phyloP scores from a whole-genome alignment of 1,140 invertebrate species.

The Drosophila chauvacae region DNA sequence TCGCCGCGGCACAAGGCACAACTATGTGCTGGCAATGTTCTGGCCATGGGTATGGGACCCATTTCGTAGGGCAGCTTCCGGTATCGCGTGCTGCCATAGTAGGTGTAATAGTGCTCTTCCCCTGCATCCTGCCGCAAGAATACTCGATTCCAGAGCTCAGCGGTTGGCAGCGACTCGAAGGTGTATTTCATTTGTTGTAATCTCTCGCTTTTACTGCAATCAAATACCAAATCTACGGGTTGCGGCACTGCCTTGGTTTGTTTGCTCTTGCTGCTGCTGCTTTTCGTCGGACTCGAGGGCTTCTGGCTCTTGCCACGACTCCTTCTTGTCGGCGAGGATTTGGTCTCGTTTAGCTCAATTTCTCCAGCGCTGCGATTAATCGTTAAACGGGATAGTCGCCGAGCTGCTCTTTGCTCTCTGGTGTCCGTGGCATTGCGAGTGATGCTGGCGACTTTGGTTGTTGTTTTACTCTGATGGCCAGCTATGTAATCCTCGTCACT shows the following conservation, averaged over 20 bases:
- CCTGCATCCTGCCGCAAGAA: slow-evolving; percentile 90
- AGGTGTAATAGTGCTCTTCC: slow-evolving; percentile 85
- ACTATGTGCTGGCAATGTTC: slow-evolving; percentile 58
- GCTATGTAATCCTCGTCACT: slow-evolving; percentile 71
- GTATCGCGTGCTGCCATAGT: slow-evolving; percentile 85
- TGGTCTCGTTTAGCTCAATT: slow-evolving; percentile 8
- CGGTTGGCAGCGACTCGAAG: slow-evolving; percentile 89
- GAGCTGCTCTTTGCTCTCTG: slow-evolving; percentile 56
- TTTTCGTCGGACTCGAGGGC: slow-evolving; percentile 25
- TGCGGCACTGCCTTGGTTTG: slow-evolving; percentile 11
- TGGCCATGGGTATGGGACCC: slow-evolving; percentile 86
- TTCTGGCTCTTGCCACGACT: slow-evolving; percentile 22
- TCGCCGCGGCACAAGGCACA: slow-evolving; percentile 71
- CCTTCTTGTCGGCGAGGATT: slow-evolving; percentile 11
- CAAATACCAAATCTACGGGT: slow-evolving; percentile 55
- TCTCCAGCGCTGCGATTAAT: slow-evolving; percentile 49
- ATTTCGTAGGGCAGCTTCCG: slow-evolving; percentile 91
- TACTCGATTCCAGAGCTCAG: slow-evolving; percentile 91
- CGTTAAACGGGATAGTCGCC: slow-evolving; percentile 54
- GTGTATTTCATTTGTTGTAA: slow-evolving; percentile 89
- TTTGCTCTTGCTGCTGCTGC: slow-evolving; percentile 9
- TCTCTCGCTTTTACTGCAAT: slow-evolving; percentile 65
- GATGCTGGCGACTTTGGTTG: not conserved
- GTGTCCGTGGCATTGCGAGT: slow-evolving; percentile 34
- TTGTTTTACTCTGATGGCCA: slow-evolving; percentile 10